phyloP scores from a whole-genome alignment of 2,113 vertebrate species.

The Lagopus leucura region DNA sequence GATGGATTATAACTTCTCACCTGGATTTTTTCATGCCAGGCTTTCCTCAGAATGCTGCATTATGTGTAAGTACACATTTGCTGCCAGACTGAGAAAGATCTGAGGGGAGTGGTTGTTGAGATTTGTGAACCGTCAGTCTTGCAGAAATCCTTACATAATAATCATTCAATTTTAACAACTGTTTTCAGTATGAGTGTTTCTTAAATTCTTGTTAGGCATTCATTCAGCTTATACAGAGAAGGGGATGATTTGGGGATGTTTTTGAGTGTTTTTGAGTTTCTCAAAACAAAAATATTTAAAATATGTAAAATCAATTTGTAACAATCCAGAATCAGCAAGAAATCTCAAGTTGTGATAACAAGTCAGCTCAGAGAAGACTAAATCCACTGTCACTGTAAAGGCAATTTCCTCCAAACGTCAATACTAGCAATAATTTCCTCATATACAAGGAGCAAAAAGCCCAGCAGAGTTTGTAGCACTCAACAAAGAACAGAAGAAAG shows the following conservation, averaged over 20 bases:
- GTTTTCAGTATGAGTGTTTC: not conserved
- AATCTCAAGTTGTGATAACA: not conserved
- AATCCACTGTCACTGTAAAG: not conserved
- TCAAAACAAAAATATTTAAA: not conserved
- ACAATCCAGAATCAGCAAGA: not conserved
- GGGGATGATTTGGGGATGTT: not conserved
- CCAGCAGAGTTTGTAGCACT: not conserved
- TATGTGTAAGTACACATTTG: not conserved
- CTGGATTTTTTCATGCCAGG: not conserved
- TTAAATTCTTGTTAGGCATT: not conserved
- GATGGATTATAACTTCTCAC: not conserved
- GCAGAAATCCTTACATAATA: not conserved
- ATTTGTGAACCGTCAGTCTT: not conserved
- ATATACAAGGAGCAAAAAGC: not conserved
- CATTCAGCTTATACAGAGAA: not conserved
- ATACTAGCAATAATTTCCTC: not conserved
- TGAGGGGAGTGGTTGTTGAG: not conserved
- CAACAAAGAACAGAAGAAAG: not conserved
- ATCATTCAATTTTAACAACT: not conserved
- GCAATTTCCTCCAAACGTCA: not conserved
- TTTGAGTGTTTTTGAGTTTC: not conserved
- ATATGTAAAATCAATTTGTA: not conserved
- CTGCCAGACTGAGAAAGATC: not conserved
- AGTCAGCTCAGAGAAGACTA: not conserved
- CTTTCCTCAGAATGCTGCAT: not conserved